phyloP scores from a whole-genome alignment of 2,113 vertebrate species.

The Megaceryle torquata region DNA sequence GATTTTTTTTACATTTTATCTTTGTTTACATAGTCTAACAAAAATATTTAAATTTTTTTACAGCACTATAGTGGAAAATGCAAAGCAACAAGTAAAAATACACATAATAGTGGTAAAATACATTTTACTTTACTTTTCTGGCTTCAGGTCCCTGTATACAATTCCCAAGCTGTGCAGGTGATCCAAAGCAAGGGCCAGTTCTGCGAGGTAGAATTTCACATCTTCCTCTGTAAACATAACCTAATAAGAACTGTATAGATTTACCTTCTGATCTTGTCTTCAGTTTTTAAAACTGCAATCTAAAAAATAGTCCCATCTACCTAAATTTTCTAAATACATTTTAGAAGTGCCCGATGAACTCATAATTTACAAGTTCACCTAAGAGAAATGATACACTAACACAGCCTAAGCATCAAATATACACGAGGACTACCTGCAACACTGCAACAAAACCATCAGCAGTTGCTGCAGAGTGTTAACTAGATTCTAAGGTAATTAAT shows the following conservation, averaged over 20 bases:
- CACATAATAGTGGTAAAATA: conserved; percentile 62
- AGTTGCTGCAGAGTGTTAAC: neutral
- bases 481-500: neutral
- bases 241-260: conserved; percentile 97
- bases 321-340: neutral
- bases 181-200: conserved; percentile 97
- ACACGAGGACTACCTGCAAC: neutral
- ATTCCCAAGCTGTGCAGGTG: conserved; percentile 98
- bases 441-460: neutral
- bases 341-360: neutral
- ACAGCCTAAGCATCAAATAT: neutral
- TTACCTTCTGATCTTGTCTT: conserved; percentile 87
- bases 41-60: neutral
- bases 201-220: conserved; percentile 99
- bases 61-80: neutral
- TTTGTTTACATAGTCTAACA: neutral
- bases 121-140: conserved; percentile 93
- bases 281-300: conserved; percentile 63
- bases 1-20: neutral
- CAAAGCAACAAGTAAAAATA: conserved; percentile 49
- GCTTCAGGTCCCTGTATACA: conserved; percentile 99
- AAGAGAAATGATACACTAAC: neutral
- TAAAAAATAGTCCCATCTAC: conserved; percentile 7
- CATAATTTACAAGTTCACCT: neutral
- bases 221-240: conserved; percentile 99